Percentiles rank a stretch among this genome's conserved stretches.
phyloP scores from a whole-genome alignment of 2,113 vertebrate species.

The Melospiza melodia region DNA sequence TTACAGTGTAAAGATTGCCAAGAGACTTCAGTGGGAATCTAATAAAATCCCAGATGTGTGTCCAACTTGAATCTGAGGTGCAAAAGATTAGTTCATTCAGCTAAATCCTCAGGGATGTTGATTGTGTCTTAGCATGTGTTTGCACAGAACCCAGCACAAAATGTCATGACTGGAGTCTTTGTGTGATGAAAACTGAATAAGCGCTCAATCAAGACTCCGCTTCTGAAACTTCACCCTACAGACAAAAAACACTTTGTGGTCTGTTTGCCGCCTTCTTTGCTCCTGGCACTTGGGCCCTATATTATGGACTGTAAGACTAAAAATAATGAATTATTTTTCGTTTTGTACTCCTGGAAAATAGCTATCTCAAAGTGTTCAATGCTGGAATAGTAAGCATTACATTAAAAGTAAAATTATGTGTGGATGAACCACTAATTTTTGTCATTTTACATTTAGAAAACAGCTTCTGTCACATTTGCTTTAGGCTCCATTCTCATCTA shows the following conservation, averaged over 20 bases:
- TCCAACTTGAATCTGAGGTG: conserved; percentile 34
- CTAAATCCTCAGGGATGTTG: conserved; percentile 12
- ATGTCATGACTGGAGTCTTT: conserved; percentile 34
- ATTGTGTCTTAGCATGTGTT: conserved; percentile 26
- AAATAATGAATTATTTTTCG: conserved; percentile 8
- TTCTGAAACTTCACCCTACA: conserved; percentile 50
- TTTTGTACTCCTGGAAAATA: not conserved
- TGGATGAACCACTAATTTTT: conserved; percentile 20
- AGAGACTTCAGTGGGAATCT: not conserved
- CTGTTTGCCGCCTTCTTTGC: not conserved
- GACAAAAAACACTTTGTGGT: not conserved
- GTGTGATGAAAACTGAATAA: conserved; percentile 30
- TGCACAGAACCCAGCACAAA: conserved; percentile 10
- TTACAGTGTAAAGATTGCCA: conserved; percentile 54
- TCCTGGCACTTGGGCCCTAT: not conserved
- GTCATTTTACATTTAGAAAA: not conserved
- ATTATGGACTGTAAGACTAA: not conserved
- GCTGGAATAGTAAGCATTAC: not conserved
- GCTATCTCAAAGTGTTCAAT: not conserved
- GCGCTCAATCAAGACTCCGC: conserved; percentile 60
- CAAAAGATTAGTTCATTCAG: conserved; percentile 37
- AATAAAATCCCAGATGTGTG: conserved; percentile 1
- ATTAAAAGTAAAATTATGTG: conserved; percentile 2
- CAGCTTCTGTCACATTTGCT: not conserved
- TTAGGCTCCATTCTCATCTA: not conserved